These are phyloP conservation scores for Hypanus sabinus DNA, from an alignment of 2,113 vertebrate species.

Conservation along the genomic window DNA sequence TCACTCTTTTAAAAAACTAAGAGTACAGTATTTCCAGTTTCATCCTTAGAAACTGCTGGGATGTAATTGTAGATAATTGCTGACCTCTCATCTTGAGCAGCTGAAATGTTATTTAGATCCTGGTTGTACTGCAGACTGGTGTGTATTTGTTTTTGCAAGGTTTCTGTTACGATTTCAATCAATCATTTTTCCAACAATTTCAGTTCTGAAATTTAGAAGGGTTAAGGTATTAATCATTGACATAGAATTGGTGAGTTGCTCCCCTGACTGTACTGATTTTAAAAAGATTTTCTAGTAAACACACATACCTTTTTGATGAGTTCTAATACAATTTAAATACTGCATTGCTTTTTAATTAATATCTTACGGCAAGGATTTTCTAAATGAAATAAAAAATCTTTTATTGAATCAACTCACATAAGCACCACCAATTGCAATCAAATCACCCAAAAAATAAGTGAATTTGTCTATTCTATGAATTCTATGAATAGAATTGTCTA, in stretches of 20 bases:
- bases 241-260: background rate
- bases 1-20: background rate
- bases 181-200: background rate
- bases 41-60: background rate
- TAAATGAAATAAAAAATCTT: background rate
- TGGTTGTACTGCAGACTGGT: background rate
- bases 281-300: background rate
- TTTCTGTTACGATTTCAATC: constrained; percentile 2
- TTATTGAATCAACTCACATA: background rate
- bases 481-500: no score
- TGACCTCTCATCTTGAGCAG: background rate
- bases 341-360: background rate
- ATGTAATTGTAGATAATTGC: constrained; percentile 8
- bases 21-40: background rate
- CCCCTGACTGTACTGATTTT: background rate
- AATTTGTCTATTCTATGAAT: background rate
- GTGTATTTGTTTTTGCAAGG: background rate
- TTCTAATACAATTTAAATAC: background rate
- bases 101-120: background rate
- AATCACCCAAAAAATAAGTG: background rate
- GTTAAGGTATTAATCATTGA: background rate
- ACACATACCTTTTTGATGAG: background rate
- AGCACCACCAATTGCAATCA: background rate
- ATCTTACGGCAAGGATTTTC: background rate
- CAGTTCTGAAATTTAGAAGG: background rate